Evolutionary conservation across 1,140 invertebrate species (phyloP), one percentile per base, ranked within the genome.

Genomic region (Drosophila sproati): DNA sequence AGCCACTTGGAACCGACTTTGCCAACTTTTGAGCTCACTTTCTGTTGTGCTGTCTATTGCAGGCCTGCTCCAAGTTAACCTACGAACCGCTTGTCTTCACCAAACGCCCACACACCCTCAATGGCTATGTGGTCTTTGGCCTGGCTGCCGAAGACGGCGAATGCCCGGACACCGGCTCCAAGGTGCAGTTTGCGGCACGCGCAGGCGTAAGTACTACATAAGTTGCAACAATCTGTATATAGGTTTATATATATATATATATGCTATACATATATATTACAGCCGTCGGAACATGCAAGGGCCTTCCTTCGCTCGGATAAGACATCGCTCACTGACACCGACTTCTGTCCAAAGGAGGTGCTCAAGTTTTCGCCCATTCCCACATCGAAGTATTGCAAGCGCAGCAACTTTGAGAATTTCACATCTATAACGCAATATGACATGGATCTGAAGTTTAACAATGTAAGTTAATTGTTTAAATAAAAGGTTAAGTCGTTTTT

Each of bases 331-430:
- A 91, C 83, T 31, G 91, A 92, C 52, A 92, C 86, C 6, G 79
- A 92, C 47, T 91, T 91, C 41, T 92, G 91, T 70, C 91, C 91
- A 45, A 92, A 91, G 62, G 91, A 92, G 57, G 88, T 92, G 51
- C 83, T 92, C 2, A 92, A 92, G 77, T 92, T 92, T 54, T 81
- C 78, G 4, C 91, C 91, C 3, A 92, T 92, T 54, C 91, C 91
- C 31, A 91, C 91, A 0, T 91, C 91, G 20, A 91, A 86, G 52
- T 91, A 86, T 64, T 92, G 91, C 69, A 92, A 91, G 41, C 80
- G 91, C 41, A 91, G 89, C 57, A 91, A 92, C 48, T 92, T 92
- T 66, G 91, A 92, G 51, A 91, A 91, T 51, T 91, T 92, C 12
- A 92, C 91, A 5, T 89, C 91, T 3, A 91, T 92, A 51, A 91